Percentiles rank a stretch among this genome's conserved stretches.
These are phyloP conservation scores for Euschistus heros DNA, from an alignment of 1,140 invertebrate species.

Conservation along the genomic window DNA sequence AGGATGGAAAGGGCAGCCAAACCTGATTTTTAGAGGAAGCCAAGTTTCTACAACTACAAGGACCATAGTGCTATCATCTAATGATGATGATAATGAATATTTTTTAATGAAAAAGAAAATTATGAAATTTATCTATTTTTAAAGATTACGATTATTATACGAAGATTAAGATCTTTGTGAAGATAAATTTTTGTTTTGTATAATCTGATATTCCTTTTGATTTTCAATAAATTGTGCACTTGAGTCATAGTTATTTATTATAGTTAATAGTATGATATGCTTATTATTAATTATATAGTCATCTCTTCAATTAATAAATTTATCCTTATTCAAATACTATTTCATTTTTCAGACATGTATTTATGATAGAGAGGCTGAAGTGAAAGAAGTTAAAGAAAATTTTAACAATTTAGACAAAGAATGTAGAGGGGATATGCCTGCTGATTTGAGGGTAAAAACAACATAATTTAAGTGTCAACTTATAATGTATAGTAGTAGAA, in stretches of 20 bases:
- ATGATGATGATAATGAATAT: too few relatives aligned
- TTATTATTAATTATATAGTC: not conserved
- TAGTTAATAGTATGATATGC: not conserved
- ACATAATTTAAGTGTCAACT: not conserved
- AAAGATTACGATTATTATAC: too few relatives aligned
- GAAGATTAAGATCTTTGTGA: too few relatives aligned
- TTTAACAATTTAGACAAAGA: constrained; percentile 54
- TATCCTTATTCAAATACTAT: not conserved
- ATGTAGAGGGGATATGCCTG: constrained; percentile 44
- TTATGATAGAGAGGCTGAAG: constrained; percentile 47
- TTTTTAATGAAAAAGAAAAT: too few relatives aligned
- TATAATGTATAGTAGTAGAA: not conserved
- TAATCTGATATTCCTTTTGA: too few relatives aligned
- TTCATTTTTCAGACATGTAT: constrained; percentile 36
- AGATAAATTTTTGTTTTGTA: too few relatives aligned
- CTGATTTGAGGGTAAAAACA: constrained; percentile 42
- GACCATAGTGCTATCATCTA: too few relatives aligned
- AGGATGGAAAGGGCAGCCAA: too few relatives aligned
- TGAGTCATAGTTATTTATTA: not conserved
- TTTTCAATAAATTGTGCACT: too few relatives aligned
- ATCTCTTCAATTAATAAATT: not conserved
- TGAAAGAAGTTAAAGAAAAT: constrained; percentile 54
- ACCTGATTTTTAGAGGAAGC: too few relatives aligned
- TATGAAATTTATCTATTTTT: too few relatives aligned
- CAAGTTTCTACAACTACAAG: too few relatives aligned